These are phyloP conservation scores for Strix aluco DNA, from an alignment of 2,113 vertebrate species.

Conservation along the genomic window DNA sequence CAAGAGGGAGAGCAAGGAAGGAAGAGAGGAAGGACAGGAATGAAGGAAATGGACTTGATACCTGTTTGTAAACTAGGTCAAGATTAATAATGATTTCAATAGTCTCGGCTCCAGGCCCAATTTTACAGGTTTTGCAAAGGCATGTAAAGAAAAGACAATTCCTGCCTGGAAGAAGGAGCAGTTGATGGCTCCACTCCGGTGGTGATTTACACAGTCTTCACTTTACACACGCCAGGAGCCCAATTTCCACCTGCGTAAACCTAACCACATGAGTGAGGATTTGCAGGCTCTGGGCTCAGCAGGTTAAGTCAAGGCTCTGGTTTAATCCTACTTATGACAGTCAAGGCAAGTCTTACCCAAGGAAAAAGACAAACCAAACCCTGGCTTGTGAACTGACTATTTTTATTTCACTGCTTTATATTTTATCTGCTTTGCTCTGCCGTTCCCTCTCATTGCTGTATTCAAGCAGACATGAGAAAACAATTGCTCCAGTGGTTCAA, in stretches of 20 bases:
- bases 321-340: conserved; percentile 20
- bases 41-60: background rate
- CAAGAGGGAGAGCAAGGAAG: conserved; percentile 61
- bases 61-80: background rate
- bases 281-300: background rate
- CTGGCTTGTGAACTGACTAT: background rate
- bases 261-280: background rate
- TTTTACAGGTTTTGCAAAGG: background rate
- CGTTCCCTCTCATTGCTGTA: background rate
- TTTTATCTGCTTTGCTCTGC: background rate
- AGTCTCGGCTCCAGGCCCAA: background rate
- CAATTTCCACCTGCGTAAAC: background rate
- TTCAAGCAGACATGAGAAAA: conserved; percentile 33
- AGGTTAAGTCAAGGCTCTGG: background rate
- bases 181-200: rapidly evolving
- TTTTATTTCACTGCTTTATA: background rate
- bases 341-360: background rate
- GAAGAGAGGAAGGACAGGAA: background rate
- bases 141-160: background rate
- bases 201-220: background rate
- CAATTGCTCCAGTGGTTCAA: background rate
- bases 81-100: background rate
- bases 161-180: background rate
- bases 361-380: background rate
- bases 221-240: background rate